Conservation (phyloP, 2,113 vertebrate genomes). For the Dissostichus mawsoni region DNA sequence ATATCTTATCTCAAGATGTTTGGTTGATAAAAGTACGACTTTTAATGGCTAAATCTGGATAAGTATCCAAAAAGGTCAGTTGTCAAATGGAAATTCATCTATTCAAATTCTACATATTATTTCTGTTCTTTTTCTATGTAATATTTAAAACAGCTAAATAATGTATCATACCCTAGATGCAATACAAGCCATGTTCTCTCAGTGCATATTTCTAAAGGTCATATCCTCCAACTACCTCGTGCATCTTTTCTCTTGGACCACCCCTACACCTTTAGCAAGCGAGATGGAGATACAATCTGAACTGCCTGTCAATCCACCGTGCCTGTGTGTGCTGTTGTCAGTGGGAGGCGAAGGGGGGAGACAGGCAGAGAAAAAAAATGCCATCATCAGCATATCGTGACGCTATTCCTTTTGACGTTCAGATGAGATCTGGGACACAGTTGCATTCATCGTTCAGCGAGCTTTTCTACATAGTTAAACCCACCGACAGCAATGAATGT, state of each 20-base stretch:
- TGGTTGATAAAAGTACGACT: background rate
- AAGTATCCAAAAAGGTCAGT: conserved; percentile 5
- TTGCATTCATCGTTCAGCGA: conserved; percentile 99
- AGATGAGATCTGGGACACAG: conserved; percentile 94
- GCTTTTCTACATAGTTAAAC: conserved; percentile 97
- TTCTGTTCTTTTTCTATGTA: background rate
- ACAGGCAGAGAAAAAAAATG: conserved; percentile 56
- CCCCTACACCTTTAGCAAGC: conserved; percentile 16
- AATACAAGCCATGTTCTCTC: background rate
- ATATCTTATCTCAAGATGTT: too few relatives aligned
- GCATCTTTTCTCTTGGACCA: conserved; percentile 17
- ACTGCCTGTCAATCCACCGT: conserved; percentile 51
- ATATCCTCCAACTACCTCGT: conserved; percentile 32
- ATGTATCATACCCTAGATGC: conserved; percentile 22
- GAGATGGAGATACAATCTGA: conserved; percentile 69
- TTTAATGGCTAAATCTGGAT: background rate
- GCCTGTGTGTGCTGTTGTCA: conserved; percentile 23
- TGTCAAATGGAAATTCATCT: background rate
- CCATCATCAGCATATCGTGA: conserved; percentile 74
- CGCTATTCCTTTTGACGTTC: conserved; percentile 63
- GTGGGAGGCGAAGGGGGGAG: conserved; percentile 1
- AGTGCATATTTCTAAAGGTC: conserved; percentile 41
- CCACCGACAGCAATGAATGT: conserved; percentile 99
- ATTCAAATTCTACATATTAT: conserved; percentile 1
- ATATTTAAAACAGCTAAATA: conserved; percentile 19